These are phyloP conservation scores for Tyrannus savana DNA, from an alignment of 2,113 vertebrate species.

Conservation along the genomic window DNA sequence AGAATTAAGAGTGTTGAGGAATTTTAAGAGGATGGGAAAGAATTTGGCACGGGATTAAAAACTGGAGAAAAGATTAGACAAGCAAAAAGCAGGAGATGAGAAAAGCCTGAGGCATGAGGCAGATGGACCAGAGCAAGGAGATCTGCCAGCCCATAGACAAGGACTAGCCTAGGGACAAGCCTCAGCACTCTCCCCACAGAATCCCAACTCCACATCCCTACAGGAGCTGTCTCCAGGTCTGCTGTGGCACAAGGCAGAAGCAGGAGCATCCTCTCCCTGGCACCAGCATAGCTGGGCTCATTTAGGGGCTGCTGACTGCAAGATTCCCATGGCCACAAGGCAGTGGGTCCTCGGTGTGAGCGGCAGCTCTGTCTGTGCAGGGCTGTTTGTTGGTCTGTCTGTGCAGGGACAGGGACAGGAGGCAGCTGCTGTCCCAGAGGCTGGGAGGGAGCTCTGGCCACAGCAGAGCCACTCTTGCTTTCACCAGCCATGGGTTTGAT, in stretches of 20 bases:
- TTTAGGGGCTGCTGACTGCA: background rate
- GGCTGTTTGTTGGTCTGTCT: background rate
- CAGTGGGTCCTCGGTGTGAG: background rate
- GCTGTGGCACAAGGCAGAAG: background rate
- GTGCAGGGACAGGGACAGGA: background rate
- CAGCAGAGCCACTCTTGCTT: background rate
- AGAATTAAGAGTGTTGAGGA: background rate
- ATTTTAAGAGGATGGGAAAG: background rate
- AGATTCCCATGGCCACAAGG: accelerated
- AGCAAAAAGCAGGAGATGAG: background rate
- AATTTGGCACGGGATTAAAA: background rate
- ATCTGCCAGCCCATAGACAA: background rate
- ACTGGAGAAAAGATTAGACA: background rate
- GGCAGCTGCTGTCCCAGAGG: background rate
- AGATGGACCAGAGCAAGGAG: background rate
- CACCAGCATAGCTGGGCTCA: background rate
- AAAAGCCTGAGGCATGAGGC: background rate
- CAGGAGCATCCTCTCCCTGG: background rate
- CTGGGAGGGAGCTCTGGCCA: background rate
- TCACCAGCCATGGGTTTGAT: background rate
- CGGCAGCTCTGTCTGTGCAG: background rate
- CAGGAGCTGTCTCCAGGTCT: background rate
- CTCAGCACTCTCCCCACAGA: background rate
- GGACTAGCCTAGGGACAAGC: background rate
- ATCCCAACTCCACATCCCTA: too few species aligned